Conservation (phyloP, 2,888 invertebrate genomes). For the Noctua pronuba region DNA sequence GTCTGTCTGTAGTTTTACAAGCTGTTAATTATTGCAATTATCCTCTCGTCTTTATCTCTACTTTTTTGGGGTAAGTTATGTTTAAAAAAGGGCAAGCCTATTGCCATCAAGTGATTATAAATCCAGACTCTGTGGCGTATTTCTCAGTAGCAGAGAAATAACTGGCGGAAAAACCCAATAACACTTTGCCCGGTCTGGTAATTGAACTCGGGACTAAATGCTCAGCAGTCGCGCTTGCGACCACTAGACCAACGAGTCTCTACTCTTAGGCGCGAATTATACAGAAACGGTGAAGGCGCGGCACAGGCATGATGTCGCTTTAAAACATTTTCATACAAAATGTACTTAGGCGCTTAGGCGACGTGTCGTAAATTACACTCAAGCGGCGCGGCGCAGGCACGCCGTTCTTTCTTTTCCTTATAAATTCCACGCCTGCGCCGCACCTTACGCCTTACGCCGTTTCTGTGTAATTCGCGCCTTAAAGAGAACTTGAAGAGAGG, state of each 20-base stretch:
- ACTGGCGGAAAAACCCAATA: not conserved
- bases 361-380: no score
- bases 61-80: not conserved
- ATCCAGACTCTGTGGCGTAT: not conserved
- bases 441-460: no score
- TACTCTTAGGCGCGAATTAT: not conserved
- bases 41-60: not conserved
- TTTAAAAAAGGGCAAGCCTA: not conserved
- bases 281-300: no score
- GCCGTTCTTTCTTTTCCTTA: no score
- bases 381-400: no score
- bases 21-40: not conserved
- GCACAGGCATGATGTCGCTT: no score
- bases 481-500: no score
- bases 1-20: not conserved
- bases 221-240: not conserved
- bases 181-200: not conserved
- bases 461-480: no score
- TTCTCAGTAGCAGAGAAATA: no score
- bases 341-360: no score
- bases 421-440: no score
- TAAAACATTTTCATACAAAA: no score
- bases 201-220: not conserved
- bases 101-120: not conserved
- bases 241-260: not conserved